Evolutionary conservation across 1,140 invertebrate species (phyloP).

Genomic region (Euglossa dilemma): DNA sequence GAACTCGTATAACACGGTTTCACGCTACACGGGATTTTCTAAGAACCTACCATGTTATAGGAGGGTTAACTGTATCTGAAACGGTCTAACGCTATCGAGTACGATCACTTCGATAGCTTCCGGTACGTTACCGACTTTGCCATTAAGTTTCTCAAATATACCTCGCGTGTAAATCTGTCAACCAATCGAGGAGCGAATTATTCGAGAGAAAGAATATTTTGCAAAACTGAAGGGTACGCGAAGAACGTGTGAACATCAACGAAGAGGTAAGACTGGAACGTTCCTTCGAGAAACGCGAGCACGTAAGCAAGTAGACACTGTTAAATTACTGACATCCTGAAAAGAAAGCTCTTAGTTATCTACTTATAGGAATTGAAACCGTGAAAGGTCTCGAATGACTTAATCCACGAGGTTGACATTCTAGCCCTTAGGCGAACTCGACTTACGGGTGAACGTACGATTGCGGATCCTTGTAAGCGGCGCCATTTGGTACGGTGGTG

Average conservation of each 20-base stretch:
- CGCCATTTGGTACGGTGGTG: slow-evolving; percentile 67
- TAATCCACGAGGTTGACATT: not conserved
- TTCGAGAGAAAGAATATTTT: no score
- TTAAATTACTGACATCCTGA: not conserved
- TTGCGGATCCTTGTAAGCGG: slow-evolving; percentile 78
- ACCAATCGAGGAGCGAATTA: no score
- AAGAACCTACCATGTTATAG: no score
- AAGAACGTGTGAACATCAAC: not conserved
- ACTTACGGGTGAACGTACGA: slow-evolving; percentile 81
- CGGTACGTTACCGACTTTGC: no score
- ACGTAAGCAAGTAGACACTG: not conserved
- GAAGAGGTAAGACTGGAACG: not conserved
- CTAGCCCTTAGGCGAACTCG: not conserved
- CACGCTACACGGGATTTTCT: no score
- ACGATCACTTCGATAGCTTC: no score
- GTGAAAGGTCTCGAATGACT: not conserved
- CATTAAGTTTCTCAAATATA: no score
- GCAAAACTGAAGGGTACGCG: not conserved
- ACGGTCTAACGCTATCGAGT: no score
- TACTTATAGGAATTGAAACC: not conserved
- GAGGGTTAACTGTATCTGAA: no score
- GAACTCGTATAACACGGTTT: no score
- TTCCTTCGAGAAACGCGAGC: not conserved
- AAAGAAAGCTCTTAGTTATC: not conserved
- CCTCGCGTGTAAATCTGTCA: no score